These are phyloP conservation scores for Zootoca vivipara DNA, from an alignment of 2,113 vertebrate genomes.

Conservation along the genomic window DNA sequence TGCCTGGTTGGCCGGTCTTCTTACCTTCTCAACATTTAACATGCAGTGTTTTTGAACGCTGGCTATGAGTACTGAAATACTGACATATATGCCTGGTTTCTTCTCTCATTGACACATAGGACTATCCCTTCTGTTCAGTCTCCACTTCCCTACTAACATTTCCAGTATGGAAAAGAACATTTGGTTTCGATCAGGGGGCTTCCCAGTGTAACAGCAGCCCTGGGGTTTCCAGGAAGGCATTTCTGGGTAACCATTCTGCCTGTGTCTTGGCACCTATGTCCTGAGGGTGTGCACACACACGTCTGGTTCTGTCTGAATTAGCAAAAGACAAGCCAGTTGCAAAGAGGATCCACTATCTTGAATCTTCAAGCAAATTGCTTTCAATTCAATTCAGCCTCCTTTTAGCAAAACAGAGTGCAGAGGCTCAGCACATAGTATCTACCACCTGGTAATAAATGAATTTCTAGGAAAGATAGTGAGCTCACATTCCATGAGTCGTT, in stretches of 20 bases:
- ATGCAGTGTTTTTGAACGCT: neutral
- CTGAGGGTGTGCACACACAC: neutral
- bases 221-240: neutral
- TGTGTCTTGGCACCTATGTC: neutral
- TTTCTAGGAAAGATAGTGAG: slow-evolving; percentile 65
- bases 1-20: neutral
- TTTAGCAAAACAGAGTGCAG: slow-evolving; percentile 60
- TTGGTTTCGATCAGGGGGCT: neutral
- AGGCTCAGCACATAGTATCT: slow-evolving; percentile 48
- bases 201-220: neutral
- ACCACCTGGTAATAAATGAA: slow-evolving; percentile 67
- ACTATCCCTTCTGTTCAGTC: neutral
- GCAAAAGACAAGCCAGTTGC: neutral
- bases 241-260: neutral
- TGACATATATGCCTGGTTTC: neutral
- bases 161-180: neutral
- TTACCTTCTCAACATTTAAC: neutral
- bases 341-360: slow-evolving; percentile 5
- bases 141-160: neutral
- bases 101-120: neutral
- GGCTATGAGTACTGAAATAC: neutral
- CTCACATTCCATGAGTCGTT: slow-evolving; percentile 57
- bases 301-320: neutral
- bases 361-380: slow-evolving; percentile 49
- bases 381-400: slow-evolving; percentile 42